A percentile compares a stretch with the other conserved stretches of the same genome.
Conservation (phyloP, 2,888 invertebrate species). For the Philopedon plagiatum region DNA sequence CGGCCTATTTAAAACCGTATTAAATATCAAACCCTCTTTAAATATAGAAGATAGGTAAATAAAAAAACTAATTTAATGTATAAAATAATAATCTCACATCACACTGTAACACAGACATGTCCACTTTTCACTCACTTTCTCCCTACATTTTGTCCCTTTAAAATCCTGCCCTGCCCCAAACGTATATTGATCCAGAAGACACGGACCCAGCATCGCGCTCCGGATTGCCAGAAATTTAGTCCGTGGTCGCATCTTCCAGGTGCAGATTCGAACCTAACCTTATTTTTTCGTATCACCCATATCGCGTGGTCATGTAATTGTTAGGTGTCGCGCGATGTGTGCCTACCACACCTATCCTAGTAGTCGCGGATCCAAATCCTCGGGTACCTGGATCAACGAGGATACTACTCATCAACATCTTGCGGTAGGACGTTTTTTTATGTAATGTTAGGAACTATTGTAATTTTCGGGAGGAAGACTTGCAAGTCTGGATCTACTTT, state of each 20-base stretch:
- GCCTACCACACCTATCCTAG: slow-evolving; percentile 69
- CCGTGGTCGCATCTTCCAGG: slow-evolving; percentile 31
- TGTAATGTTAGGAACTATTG: slow-evolving; percentile 16
- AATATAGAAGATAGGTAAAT: too few relatives aligned
- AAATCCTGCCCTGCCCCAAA: slow-evolving; percentile 24
- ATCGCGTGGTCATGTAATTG: slow-evolving; percentile 32
- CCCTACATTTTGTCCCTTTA: background rate
- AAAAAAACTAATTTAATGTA: too few relatives aligned
- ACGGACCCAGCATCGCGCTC: slow-evolving; percentile 41
- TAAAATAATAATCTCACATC: background rate
- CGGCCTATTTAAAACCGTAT: too few relatives aligned
- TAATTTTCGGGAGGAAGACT: too few relatives aligned
- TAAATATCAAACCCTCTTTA: too few relatives aligned
- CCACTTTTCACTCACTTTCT: background rate
- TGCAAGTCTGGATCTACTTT: too few relatives aligned
- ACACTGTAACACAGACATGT: background rate
- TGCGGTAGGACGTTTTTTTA: slow-evolving; percentile 58
- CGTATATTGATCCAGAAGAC: slow-evolving; percentile 41
- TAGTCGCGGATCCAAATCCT: slow-evolving; percentile 65
- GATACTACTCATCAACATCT: slow-evolving; percentile 46
- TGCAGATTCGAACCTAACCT: slow-evolving; percentile 18
- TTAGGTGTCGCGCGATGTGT: slow-evolving; percentile 61
- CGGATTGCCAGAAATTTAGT: slow-evolving; percentile 21
- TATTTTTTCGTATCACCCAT: slow-evolving; percentile 6
- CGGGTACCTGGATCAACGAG: slow-evolving; percentile 65